These are phyloP conservation scores for Antigone vipio DNA, from an alignment of 2,113 vertebrate species.

Conservation along the genomic window DNA sequence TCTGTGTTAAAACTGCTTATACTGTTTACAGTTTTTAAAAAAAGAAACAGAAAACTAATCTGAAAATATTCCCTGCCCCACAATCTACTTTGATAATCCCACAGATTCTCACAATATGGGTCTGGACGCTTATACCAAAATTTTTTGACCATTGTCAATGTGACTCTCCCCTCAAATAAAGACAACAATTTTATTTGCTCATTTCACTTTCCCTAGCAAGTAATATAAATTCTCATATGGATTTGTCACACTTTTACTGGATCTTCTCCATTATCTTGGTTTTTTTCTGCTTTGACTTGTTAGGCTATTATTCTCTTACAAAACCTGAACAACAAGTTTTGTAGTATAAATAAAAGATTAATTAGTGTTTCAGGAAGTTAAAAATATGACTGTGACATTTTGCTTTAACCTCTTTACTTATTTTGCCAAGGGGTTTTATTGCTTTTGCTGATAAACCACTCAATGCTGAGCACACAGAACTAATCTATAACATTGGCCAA, in stretches of 20 bases:
- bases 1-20: neutral
- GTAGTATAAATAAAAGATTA: neutral
- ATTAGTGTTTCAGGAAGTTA: neutral
- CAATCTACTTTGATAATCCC: neutral
- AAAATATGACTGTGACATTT: neutral
- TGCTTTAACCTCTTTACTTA: neutral
- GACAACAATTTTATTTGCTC: neutral
- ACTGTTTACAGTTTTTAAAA: neutral
- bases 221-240: accelerated
- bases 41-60: neutral
- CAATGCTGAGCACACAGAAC: neutral
- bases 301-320: neutral
- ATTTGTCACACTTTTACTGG: neutral
- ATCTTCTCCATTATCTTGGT: neutral
- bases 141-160: neutral
- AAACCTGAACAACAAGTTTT: neutral
- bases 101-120: neutral
- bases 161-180: neutral
- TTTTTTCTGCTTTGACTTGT: neutral
- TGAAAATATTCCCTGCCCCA: neutral
- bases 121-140: neutral
- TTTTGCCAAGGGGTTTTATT: neutral
- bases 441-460: neutral
- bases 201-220: neutral
- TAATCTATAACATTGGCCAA: neutral